Evolutionary conservation across 2,113 vertebrate genomes (phyloP).

Genomic region (Platycercus adscitus): DNA sequence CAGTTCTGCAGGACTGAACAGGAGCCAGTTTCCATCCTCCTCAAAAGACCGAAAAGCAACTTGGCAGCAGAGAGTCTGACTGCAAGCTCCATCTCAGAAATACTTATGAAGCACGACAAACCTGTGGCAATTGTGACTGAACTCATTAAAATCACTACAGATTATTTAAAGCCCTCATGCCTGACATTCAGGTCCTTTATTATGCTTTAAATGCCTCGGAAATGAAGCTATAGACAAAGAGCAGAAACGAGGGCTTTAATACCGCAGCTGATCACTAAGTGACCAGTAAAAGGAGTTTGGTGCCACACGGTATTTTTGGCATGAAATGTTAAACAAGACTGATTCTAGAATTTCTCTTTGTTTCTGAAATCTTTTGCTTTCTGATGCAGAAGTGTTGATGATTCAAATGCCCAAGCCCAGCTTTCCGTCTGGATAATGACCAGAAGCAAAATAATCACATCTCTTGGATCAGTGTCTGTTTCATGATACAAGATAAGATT

Average conservation of each 20-base stretch:
- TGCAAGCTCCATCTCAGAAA: constrained; percentile 35
- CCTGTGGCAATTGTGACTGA: constrained; percentile 24
- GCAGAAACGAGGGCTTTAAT: neutral
- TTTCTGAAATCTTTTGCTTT: constrained; percentile 18
- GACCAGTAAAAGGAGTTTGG: neutral
- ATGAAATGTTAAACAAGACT: neutral
- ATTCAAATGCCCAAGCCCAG: neutral
- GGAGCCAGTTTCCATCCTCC: constrained; percentile 1
- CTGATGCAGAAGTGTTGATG: constrained; percentile 10
- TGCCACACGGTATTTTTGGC: neutral
- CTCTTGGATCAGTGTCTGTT: constrained; percentile 46
- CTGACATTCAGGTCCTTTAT: constrained; percentile 23
- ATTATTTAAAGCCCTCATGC: constrained; percentile 42
- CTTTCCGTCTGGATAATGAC: constrained; percentile 27
- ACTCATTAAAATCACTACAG: constrained; percentile 48
- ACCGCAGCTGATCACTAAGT: fast-evolving
- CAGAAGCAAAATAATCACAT: constrained; percentile 55
- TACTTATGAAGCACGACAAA: constrained; percentile 47
- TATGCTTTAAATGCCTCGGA: neutral
- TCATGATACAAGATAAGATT: constrained; percentile 50
- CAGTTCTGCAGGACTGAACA: constrained; percentile 28
- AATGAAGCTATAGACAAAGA: neutral
- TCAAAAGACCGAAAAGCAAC: constrained; percentile 25
- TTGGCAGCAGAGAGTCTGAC: constrained; percentile 33
- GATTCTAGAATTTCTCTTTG: neutral